Conservation (phyloP, 1,140 invertebrate genomes). For the Temnothorax longispinosus region DNA sequence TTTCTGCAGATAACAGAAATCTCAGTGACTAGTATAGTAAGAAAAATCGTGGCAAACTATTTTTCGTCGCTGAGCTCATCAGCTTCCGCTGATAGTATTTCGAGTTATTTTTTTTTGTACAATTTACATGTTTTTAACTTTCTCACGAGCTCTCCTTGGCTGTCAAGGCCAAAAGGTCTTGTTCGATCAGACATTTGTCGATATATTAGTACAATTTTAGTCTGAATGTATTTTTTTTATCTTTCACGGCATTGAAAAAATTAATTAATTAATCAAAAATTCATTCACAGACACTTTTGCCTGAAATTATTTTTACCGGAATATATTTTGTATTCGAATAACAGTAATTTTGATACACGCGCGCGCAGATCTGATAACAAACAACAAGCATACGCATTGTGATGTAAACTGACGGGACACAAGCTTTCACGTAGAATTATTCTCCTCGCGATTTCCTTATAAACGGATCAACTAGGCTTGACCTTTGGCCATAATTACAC, state of each 20-base stretch:
- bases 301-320: not conserved
- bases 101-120: not conserved
- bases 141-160: not conserved
- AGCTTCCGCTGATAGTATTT: not conserved
- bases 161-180: not conserved
- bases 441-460: slow-evolving; percentile 62
- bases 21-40: not conserved
- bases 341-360: slow-evolving; percentile 16
- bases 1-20: slow-evolving; percentile 20
- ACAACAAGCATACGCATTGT: slow-evolving; percentile 30
- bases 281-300: not conserved
- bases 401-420: slow-evolving; percentile 35
- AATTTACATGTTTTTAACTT: not conserved
- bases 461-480: slow-evolving; percentile 61
- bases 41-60: not conserved
- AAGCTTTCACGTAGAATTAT: slow-evolving; percentile 57
- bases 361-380: slow-evolving; percentile 25
- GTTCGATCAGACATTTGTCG: not conserved
- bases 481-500: slow-evolving; percentile 66
- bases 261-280: not conserved
- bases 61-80: not conserved
- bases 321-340: not conserved
- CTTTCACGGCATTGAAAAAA: not conserved
- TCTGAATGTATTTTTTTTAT: not conserved
- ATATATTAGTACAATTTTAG: not conserved